Percentiles rank a stretch among this genome's conserved stretches.
These are phyloP conservation scores for Phasia obesa DNA, from an alignment of 2,888 invertebrate species.

Conservation along the genomic window DNA sequence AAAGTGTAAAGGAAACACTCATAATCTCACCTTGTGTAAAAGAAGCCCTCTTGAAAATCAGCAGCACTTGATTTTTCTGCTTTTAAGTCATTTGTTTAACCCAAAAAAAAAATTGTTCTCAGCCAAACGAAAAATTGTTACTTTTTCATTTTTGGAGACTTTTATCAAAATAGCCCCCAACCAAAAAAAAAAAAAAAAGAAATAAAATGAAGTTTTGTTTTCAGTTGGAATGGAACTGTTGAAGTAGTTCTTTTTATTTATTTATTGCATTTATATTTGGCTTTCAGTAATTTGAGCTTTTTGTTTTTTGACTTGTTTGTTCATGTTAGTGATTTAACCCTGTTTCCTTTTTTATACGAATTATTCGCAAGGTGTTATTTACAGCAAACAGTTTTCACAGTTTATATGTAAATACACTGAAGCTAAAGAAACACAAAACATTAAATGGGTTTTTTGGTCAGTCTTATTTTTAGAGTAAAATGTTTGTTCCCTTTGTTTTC, in stretches of 20 bases:
- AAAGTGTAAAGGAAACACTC: conserved; percentile 26
- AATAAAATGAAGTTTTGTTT: background rate
- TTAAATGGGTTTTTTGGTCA: too few relatives aligned
- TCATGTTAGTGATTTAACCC: conserved; percentile 37
- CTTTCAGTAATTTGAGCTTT: conserved; percentile 57
- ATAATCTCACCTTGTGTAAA: conserved; percentile 32
- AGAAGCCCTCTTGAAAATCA: conserved; percentile 5
- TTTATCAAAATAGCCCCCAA: background rate
- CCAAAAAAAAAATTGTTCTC: conserved; percentile 16
- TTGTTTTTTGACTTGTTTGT: conserved; percentile 50
- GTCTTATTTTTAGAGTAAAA: too few relatives aligned
- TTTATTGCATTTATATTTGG: conserved; percentile 44
- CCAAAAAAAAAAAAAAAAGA: conserved; percentile 7
- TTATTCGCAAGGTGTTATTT: conserved; percentile 37
- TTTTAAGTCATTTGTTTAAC: conserved; percentile 37
- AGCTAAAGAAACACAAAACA: too few relatives aligned
- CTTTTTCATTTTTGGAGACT: conserved; percentile 53
- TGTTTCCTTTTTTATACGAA: conserved; percentile 11
- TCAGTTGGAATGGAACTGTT: conserved; percentile 1
- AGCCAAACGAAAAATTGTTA: conserved; percentile 52
- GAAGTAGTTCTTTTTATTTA: conserved; percentile 43
- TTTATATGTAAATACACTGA: conserved; percentile 1
- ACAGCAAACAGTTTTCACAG: conserved; percentile 24
- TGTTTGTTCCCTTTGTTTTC: too few relatives aligned
- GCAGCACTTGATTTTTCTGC: conserved; percentile 23